Conservation (phyloP, 2,888 invertebrate genomes). For the Lasioglossum villosulum region DNA sequence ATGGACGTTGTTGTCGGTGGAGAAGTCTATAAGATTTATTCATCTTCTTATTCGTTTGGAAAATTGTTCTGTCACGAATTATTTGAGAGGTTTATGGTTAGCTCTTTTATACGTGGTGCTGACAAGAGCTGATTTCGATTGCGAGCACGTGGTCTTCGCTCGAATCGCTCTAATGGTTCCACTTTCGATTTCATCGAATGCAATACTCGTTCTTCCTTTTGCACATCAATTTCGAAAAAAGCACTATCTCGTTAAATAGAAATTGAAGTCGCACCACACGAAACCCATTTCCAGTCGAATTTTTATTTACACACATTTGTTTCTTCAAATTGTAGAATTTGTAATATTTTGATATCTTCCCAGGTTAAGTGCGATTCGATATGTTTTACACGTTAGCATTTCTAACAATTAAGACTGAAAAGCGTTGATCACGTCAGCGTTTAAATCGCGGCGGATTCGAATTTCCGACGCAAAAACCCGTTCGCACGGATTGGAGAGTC, state of each 20-base stretch:
- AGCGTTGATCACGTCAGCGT: not conserved
- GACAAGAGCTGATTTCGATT: not conserved
- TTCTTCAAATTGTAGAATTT: not conserved
- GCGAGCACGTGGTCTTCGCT: not conserved
- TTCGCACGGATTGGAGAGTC: constrained; percentile 23
- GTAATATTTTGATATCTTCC: not conserved
- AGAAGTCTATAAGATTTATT: not conserved
- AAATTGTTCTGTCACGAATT: not conserved
- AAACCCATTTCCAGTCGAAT: too few relatives aligned
- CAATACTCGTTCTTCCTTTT: not conserved
- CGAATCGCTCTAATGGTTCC: not conserved
- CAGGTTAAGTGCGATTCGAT: too few relatives aligned
- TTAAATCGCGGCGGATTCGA: not conserved
- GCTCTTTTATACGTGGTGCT: not conserved
- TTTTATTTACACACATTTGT: not conserved
- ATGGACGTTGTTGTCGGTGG: not conserved
- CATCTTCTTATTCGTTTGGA: not conserved
- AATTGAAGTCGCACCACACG: too few relatives aligned
- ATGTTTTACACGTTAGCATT: too few relatives aligned
- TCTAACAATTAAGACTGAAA: not conserved
- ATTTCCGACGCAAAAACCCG: constrained; percentile 12
- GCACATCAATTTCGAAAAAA: too few relatives aligned
- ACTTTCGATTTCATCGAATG: not conserved
- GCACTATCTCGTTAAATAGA: too few relatives aligned
- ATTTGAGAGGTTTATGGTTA: not conserved